phyloP scores from a whole-genome alignment of 2,888 invertebrate genomes.

The Drosophila birchii region DNA sequence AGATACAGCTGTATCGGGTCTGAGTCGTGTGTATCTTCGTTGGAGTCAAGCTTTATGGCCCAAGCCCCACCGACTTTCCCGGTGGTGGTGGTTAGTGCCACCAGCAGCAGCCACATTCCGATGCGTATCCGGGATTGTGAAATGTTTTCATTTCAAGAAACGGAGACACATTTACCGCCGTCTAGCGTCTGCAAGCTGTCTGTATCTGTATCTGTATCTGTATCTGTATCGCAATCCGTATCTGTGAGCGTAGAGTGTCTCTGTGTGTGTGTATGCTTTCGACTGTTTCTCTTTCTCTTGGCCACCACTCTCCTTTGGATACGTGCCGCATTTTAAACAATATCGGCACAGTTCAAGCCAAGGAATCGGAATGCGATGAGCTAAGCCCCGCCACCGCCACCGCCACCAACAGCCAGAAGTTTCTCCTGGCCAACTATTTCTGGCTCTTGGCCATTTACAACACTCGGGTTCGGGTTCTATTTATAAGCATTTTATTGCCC shows the following conservation, averaged over 20 bases:
- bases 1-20: constrained; percentile 3
- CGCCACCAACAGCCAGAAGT: constrained; percentile 24
- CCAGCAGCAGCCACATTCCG: constrained; percentile 71
- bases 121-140: constrained; percentile 82
- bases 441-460: constrained; percentile 41
- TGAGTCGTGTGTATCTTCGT: constrained; percentile 15
- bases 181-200: constrained; percentile 47
- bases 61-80: constrained; percentile 30
- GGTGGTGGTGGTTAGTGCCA: constrained; percentile 42
- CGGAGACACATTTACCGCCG: constrained; percentile 68
- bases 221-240: constrained; percentile 19
- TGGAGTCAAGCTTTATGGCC: constrained; percentile 68
- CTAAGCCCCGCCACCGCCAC: constrained; percentile 19
- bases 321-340: constrained; percentile 75
- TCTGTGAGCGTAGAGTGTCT: constrained; percentile 23
- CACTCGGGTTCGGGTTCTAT: constrained; percentile 48
- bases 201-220: constrained; percentile 60
- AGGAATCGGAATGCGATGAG: constrained; percentile 51
- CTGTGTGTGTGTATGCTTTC: constrained; percentile 12
- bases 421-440: constrained; percentile 54
- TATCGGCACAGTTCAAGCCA: constrained; percentile 45
- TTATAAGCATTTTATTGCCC: constrained; percentile 58
- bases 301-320: constrained; percentile 65
- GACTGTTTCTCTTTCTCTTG: constrained; percentile 52
- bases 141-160: constrained; percentile 76